Conservation (phyloP, 1,140 invertebrate genomes). For the Monochamus saltuarius region DNA sequence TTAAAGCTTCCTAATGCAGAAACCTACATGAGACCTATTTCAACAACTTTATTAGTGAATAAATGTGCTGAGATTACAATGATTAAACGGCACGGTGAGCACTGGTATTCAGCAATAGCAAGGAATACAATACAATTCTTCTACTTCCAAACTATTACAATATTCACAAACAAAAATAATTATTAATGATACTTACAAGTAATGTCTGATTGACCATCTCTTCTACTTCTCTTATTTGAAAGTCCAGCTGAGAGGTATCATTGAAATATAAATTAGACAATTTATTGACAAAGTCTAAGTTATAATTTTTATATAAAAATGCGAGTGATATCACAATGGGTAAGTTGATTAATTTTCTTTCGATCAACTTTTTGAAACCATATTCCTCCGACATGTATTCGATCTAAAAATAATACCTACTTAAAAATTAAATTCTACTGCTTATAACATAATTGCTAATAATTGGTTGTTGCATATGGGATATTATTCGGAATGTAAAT, state of each 20-base stretch:
- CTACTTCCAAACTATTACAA: slow-evolving; percentile 8
- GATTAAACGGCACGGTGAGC: no score
- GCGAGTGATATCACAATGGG: slow-evolving; percentile 39
- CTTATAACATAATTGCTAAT: no score
- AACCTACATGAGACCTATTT: no score
- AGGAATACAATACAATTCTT: no score
- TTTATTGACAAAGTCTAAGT: slow-evolving; percentile 39
- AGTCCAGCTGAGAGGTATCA: slow-evolving; percentile 29
- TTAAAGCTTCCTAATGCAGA: no score
- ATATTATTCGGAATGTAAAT: no score
- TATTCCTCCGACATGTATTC: slow-evolving; percentile 43
- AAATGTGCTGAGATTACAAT: no score
- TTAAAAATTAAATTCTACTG: no score
- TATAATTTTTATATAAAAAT: slow-evolving; percentile 37
- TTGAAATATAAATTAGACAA: slow-evolving; percentile 38
- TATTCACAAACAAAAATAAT: background rate
- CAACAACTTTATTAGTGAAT: no score
- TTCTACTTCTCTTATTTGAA: slow-evolving; percentile 40
- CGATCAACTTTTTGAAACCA: slow-evolving; percentile 37
- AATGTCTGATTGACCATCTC: slow-evolving; percentile 34
- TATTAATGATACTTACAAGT: slow-evolving; percentile 33
- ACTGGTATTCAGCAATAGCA: no score
- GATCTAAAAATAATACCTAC: slow-evolving; percentile 28
- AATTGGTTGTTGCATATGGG: no score
- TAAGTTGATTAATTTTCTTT: slow-evolving; percentile 40